Evolutionary conservation across 2,797 vertebrate species (phyloP).

Genomic region (Mormyrops attenuatus): DNA sequence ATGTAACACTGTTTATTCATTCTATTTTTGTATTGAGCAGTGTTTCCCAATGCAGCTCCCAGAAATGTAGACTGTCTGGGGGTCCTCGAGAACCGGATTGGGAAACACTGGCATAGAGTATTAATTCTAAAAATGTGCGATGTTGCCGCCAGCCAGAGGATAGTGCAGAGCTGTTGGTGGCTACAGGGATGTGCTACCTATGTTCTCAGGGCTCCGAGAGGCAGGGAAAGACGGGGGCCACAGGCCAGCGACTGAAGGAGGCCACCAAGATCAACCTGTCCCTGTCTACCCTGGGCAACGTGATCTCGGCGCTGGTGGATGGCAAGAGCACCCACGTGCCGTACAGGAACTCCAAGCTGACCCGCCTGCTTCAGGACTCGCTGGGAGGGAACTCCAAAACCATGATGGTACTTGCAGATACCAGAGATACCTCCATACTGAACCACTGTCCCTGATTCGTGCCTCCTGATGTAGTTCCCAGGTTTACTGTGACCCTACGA

Average conservation of each 20-base stretch:
- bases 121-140: neutral
- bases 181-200: neutral
- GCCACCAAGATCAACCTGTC: constrained; percentile 98
- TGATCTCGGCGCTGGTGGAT: constrained; percentile 94
- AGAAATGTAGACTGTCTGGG: neutral
- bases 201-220: constrained; percentile 86
- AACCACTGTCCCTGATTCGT: neutral
- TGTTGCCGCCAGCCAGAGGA: neutral
- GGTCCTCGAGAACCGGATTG: neutral
- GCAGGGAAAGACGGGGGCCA: constrained; percentile 95
- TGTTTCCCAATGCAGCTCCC: neutral
- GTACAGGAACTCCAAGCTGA: constrained; percentile 96
- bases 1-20: neutral
- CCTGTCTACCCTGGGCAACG: constrained; percentile 94
- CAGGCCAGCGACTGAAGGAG: constrained; percentile 93
- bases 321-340: constrained; percentile 98
- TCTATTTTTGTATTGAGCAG: neutral
- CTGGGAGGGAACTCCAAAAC: constrained; percentile 98
- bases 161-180: neutral
- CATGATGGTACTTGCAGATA: constrained; percentile 79
- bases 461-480: neutral
- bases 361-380: constrained; percentile 92
- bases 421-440: neutral
- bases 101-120: neutral
- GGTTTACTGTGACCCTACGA: neutral